Percentiles rank a stretch among this genome's conserved stretches.
These are phyloP conservation scores for Hycleus phaleratus DNA, from an alignment of 1,140 invertebrate genomes.

Conservation along the genomic window DNA sequence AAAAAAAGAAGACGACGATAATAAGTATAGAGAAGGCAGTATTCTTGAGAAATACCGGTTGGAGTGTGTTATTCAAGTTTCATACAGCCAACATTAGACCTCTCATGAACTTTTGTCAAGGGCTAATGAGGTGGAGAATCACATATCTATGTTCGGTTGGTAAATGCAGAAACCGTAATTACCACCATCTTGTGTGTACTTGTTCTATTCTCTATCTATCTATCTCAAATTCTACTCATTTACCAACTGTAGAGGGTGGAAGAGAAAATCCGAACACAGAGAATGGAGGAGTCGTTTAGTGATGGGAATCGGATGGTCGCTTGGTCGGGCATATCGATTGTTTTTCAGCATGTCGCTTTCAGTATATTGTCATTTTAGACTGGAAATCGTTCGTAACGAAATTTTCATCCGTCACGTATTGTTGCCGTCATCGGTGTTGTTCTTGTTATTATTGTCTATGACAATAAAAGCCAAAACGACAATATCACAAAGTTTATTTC, in stretches of 20 bases:
- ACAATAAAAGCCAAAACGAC: too few species aligned
- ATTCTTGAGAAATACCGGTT: too few species aligned
- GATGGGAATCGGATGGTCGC: background rate
- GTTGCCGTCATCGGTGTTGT: too few species aligned
- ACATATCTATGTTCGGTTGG: slow-evolving; percentile 6
- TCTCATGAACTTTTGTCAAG: background rate
- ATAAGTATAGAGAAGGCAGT: too few species aligned
- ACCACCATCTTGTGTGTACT: slow-evolving; percentile 9
- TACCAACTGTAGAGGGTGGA: background rate
- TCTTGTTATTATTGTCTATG: too few species aligned
- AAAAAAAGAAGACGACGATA: too few species aligned
- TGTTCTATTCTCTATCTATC: background rate
- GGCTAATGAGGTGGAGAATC: slow-evolving; percentile 18
- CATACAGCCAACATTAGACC: too few species aligned
- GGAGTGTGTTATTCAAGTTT: too few species aligned
- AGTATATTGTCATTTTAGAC: background rate
- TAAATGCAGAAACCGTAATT: slow-evolving; percentile 19
- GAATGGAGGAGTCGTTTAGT: background rate
- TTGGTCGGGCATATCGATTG: background rate
- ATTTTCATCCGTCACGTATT: too few species aligned
- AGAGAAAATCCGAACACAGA: background rate
- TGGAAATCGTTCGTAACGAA: background rate
- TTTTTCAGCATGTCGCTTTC: background rate
- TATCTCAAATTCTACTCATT: background rate
- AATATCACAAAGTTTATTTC: too few species aligned